Evolutionary conservation across 2,113 vertebrate genomes (phyloP).

Genomic region (Podiceps cristatus): DNA sequence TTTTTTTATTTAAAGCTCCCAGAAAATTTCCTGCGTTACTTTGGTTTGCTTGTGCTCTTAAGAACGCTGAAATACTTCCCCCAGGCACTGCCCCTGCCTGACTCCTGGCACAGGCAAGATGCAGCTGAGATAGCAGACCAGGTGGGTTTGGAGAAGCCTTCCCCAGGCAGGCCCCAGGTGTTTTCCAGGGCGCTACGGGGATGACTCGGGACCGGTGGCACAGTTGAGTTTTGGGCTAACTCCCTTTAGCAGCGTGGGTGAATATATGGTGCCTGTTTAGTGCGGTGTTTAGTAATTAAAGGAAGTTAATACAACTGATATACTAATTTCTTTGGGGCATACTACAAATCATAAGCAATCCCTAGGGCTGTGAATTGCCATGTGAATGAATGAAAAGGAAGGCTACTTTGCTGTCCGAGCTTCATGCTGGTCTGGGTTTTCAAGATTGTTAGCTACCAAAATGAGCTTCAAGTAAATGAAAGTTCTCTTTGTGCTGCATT

Average conservation of each 20-base stretch:
- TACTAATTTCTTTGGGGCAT: neutral
- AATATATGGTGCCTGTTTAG: neutral
- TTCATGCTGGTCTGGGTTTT: constrained; percentile 25
- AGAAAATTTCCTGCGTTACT: neutral
- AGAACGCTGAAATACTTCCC: neutral
- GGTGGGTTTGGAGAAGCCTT: neutral
- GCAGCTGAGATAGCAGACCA: neutral
- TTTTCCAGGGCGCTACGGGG: neutral
- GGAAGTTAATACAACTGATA: neutral
- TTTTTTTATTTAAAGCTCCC: neutral
- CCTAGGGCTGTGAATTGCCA: constrained; percentile 3
- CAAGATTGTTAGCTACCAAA: neutral
- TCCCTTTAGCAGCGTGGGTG: neutral
- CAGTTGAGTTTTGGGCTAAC: neutral
- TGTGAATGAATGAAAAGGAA: constrained; percentile 43
- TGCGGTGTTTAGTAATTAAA: neutral
- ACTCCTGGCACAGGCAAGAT: neutral
- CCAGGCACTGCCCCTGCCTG: neutral
- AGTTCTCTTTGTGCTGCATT: constrained; percentile 45
- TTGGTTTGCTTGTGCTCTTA: neutral
- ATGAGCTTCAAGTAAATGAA: constrained; percentile 42
- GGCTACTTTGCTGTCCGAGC: neutral
- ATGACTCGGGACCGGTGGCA: neutral
- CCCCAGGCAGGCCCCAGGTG: accelerated
- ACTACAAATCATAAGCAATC: neutral